A percentile compares a stretch with the other conserved stretches of the same genome.
Evolutionary conservation across 2,888 invertebrate species (phyloP).

Genomic region (Callyntrura guangdongensis): DNA sequence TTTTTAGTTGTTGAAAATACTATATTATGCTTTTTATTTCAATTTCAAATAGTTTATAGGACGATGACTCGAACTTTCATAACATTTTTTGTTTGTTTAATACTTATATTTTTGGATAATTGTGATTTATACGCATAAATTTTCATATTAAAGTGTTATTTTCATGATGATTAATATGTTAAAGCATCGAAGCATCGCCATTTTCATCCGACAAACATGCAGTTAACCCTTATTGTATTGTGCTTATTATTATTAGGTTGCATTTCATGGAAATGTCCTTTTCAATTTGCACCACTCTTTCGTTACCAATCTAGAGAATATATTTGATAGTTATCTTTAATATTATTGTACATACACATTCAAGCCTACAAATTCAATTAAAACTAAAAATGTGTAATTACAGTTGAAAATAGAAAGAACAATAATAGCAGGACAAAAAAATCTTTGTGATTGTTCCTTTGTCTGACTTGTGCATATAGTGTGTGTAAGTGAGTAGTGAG

Average conservation of each 20-base stretch:
- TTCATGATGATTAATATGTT: constrained; percentile 44
- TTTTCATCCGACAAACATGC: neutral
- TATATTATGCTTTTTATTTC: constrained; percentile 29
- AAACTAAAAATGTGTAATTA: constrained; percentile 24
- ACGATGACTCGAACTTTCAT: constrained; percentile 54
- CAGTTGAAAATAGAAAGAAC: constrained; percentile 13
- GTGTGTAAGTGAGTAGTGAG: neutral
- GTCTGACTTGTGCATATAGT: neutral
- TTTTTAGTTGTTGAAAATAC: neutral
- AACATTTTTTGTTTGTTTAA: neutral
- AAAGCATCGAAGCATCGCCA: constrained; percentile 31
- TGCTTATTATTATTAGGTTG: neutral
- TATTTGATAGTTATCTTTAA: neutral
- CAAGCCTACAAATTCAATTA: constrained; percentile 20
- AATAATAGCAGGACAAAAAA: neutral
- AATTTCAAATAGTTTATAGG: constrained; percentile 45
- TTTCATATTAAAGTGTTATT: constrained; percentile 26
- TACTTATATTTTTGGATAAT: constrained; percentile 31
- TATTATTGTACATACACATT: neutral
- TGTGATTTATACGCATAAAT: constrained; percentile 25
- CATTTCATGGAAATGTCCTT: neutral
- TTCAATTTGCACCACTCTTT: neutral
- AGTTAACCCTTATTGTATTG: neutral
- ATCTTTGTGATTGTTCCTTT: neutral
- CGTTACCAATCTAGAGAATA: neutral